Base-by-base conservation (phyloP, 2,888 invertebrate species). In the Agapetus fuscipes region DNA sequence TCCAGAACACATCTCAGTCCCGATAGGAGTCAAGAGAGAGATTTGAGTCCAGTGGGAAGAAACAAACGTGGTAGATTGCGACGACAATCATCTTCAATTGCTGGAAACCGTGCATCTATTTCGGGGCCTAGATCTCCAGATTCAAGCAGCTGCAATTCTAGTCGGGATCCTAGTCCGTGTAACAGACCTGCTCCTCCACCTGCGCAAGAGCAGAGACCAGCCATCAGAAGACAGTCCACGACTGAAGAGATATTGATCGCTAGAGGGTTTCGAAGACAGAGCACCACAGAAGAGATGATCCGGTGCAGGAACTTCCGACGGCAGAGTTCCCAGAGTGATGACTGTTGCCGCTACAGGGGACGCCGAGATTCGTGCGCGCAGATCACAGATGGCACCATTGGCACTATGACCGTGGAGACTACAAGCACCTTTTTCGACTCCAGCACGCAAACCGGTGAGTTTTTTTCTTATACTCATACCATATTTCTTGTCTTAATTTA, bases 281-380 rank as follows among this genome's bases (percentile, higher is more conserved):
- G 87, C 3, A 91, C 91, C 6, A 90, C 89, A 0, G 90, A 91
- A 56, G 91, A 91, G 61, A 90, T 90, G 86, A 90, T 90, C 44
- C 74, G 90, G 7, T 90, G 90, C 56, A 72, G 90, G 20, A 91
- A 91, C 59, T 91, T 90, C 57, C 74, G 90, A n/a, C 74, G 90
- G 12, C 87, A 88, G 59, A 86, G 86, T 54, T 89, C 88, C 1
- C 90, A 90, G 59, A 88, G 88, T 54, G 90, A 90, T 54, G 88
- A 88, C 54, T 76, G 77, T 9, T 76, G 74, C 51, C 69, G 78
- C 51, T 78, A 71, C 46, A 71, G 83, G 12, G 85, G 86, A 1
- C 70, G 86, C 2, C 67, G 86, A 9, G 90, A 91, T 58, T 90
- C 90, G 2, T 81, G 84, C 30, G 88, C 89, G 0, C 91, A 91